Percentiles rank a stretch among this genome's conserved stretches.
Evolutionary conservation across 2,888 invertebrate genomes (phyloP).

Genomic region (Thyatira batis): DNA sequence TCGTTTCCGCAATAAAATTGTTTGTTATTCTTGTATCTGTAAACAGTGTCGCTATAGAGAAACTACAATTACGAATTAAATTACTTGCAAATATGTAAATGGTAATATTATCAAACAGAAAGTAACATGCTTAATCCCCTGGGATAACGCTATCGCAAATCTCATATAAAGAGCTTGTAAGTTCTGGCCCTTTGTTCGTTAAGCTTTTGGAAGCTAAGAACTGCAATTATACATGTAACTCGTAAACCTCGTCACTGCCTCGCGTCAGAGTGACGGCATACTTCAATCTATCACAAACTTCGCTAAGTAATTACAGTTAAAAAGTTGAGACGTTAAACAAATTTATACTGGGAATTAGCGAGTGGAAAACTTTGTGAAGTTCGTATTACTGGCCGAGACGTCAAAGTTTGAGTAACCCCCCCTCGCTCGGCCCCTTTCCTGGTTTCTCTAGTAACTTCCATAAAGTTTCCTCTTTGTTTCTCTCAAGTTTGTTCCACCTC

Average conservation of each 20-base stretch:
- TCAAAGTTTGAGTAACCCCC: constrained; percentile 71
- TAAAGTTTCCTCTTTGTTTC: constrained; percentile 73
- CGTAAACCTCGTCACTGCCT: constrained; percentile 51
- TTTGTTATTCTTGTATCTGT: not conserved
- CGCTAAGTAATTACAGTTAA: constrained; percentile 78
- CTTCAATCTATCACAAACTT: constrained; percentile 73
- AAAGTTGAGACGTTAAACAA: constrained; percentile 81
- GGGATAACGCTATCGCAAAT: too few species aligned
- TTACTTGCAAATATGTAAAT: not conserved
- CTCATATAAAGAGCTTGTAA: too few species aligned
- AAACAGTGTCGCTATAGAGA: not conserved
- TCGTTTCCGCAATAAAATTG: not conserved
- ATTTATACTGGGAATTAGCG: constrained; percentile 80
- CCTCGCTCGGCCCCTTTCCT: constrained; percentile 45
- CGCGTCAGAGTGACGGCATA: constrained; percentile 57
- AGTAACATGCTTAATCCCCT: too few species aligned
- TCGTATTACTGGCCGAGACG: constrained; percentile 67
- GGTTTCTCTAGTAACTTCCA: constrained; percentile 64
- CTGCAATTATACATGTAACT: constrained; percentile 50
- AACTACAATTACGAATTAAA: not conserved
- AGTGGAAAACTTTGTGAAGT: constrained; percentile 66
- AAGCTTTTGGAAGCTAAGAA: constrained; percentile 22
- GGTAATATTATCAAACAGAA: too few species aligned
- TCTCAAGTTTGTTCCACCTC: constrained; percentile 60
- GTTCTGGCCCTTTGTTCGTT: not conserved